Percentiles rank a stretch among this genome's conserved stretches.
phyloP scores from a whole-genome alignment of 2,888 invertebrate species.

The Lepas anatifera region DNA sequence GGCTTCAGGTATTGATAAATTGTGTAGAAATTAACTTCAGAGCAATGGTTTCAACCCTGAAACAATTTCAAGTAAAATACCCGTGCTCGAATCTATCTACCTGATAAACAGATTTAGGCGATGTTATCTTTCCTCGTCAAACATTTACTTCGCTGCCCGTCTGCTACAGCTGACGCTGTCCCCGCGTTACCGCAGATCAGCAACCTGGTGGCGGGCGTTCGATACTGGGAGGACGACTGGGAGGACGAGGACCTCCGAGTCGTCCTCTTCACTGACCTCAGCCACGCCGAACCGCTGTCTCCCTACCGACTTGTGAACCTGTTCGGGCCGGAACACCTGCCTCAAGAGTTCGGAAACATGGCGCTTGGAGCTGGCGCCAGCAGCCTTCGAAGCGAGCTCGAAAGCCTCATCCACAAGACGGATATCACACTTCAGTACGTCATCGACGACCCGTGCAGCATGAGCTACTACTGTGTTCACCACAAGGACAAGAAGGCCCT shows the following conservation, averaged over 20 bases:
- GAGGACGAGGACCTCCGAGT: not conserved
- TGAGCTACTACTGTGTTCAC: not conserved
- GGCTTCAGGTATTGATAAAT: too few relatives aligned
- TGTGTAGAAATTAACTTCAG: too few relatives aligned
- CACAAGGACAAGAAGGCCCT: not conserved
- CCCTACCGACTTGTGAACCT: not conserved
- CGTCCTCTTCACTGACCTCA: not conserved
- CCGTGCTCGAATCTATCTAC: too few relatives aligned
- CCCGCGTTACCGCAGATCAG: too few relatives aligned
- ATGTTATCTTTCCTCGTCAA: too few relatives aligned
- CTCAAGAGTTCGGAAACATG: not conserved
- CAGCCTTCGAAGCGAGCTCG: not conserved
- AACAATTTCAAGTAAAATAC: too few relatives aligned
- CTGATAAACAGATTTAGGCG: too few relatives aligned
- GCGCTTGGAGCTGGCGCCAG: not conserved
- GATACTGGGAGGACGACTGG: slow-evolving; percentile 3
- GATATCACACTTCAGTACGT: not conserved
- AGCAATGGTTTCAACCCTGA: too few relatives aligned
- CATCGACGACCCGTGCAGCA: not conserved
- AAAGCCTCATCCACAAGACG: not conserved
- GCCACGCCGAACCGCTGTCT: not conserved
- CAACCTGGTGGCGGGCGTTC: not conserved
- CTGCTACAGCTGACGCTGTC: too few relatives aligned
- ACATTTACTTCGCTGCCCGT: too few relatives aligned
- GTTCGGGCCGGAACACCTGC: not conserved